phyloP scores from a whole-genome alignment of 1,140 invertebrate genomes.

The Drosophila watanabei region DNA sequence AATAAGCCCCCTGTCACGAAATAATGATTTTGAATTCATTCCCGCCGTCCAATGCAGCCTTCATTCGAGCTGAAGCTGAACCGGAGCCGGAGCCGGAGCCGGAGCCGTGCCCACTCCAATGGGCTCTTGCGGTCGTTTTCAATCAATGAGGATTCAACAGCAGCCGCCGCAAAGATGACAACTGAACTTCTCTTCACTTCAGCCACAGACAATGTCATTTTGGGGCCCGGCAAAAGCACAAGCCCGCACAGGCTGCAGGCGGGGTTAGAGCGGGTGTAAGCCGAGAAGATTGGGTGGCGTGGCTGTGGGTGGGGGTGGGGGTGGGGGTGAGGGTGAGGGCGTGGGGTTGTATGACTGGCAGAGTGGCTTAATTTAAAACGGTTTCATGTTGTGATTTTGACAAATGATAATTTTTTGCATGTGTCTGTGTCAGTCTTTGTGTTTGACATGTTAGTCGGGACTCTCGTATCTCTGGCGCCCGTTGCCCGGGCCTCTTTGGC shows the following conservation, averaged over 20 bases:
- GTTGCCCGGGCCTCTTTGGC: slow-evolving; percentile 39
- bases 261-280: slow-evolving; percentile 19
- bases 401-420: slow-evolving; percentile 78
- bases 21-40: slow-evolving; percentile 48
- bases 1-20: slow-evolving; percentile 31
- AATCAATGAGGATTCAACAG: slow-evolving; percentile 78
- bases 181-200: slow-evolving; percentile 76
- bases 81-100: not conserved
- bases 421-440: slow-evolving; percentile 71
- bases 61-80: slow-evolving; percentile 1
- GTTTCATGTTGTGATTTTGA: slow-evolving; percentile 83
- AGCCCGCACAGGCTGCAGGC: slow-evolving; percentile 16
- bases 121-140: slow-evolving; percentile 59
- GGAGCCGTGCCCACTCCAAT: not conserved
- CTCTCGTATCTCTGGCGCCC: slow-evolving; percentile 30
- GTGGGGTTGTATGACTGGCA: slow-evolving; percentile 36
- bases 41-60: not conserved
- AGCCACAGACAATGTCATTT: slow-evolving; percentile 76
- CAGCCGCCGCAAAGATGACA: slow-evolving; percentile 70
- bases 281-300: slow-evolving; percentile 3
- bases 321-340: not conserved
- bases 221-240: slow-evolving; percentile 61
- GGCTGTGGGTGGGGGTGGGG: not conserved
- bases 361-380: slow-evolving; percentile 82
- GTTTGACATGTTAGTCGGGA: slow-evolving; percentile 64